phyloP scores from a whole-genome alignment of 30 jellyfish, hydroid and myxozoan genomes.

The Aurelia sp. region DNA sequence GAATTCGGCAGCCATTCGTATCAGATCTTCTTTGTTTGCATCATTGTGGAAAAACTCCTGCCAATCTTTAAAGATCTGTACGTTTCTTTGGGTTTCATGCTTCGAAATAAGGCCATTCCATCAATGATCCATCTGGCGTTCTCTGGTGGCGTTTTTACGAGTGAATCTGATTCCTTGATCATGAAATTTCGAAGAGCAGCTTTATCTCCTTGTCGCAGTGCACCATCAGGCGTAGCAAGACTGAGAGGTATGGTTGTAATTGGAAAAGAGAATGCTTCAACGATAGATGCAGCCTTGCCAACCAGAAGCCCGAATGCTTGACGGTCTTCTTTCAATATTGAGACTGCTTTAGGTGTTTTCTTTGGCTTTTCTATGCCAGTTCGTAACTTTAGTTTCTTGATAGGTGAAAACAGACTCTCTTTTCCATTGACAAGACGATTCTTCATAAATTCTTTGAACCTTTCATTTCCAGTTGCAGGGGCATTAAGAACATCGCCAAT shows the following conservation, averaged over 20 bases:
- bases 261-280: constrained; percentile 10
- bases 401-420: too few species aligned
- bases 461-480: too few species aligned
- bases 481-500: too few species aligned
- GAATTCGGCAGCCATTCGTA: neutral
- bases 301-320: constrained; percentile 1
- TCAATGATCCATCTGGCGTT: constrained; percentile 15
- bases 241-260: constrained; percentile 20
- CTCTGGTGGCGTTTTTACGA: neutral
- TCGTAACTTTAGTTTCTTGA: too few species aligned
- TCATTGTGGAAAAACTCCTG: constrained; percentile 23
- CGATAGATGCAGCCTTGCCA: constrained; percentile 1
- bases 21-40: too few species aligned
- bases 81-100: constrained; percentile 22
- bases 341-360: neutral
- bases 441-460: too few species aligned
- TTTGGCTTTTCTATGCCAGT: too few species aligned
- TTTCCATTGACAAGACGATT: too few species aligned
- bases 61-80: constrained; percentile 30
- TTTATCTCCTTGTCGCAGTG: constrained; percentile 36
- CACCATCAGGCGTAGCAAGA: constrained; percentile 15
- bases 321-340: constrained; percentile 1
- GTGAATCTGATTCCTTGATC: constrained; percentile 53
- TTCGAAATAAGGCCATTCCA: constrained; percentile 29
- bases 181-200: constrained; percentile 26